Base-by-base conservation (phyloP, 2,113 vertebrate genomes). In the Sardina pilchardus region DNA sequence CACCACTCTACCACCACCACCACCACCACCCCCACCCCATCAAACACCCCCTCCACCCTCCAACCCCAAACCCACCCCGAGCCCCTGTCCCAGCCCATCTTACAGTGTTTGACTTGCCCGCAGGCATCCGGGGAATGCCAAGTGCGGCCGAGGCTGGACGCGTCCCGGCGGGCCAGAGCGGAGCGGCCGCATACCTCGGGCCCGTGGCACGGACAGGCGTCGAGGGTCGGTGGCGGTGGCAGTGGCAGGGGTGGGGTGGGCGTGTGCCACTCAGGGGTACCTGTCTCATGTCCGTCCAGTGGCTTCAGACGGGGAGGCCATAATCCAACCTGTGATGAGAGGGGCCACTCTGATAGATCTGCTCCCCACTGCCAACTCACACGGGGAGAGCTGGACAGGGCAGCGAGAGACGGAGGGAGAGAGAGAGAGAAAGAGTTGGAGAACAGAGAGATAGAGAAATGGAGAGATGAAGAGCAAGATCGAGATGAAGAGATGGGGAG, bases 321-420 rank as follows among this genome's bases (percentile, higher is more conserved):
- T 94, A 94, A 95, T 95, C 94, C 93, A 92, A 81, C 85, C 89
- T 86, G 91, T 86, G 94, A 94, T 94, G 94, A 95, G 91, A 92
- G 86, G 92, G 82, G 85, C 90, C 83, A 88, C 26, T 88, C 89
- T 92, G 93, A 94, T 89, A 89, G 88, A 89, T 87, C 84, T 87
- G 85, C 88, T 87, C 71, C 75, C 85, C 78, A 78, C 88, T 91
- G 91, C 93, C 94, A 93, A 93, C 87, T 83, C 86, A 89, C 84
- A 63, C 39, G 48, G 48, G 48, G 48, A 82, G 83, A 82, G 63
- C 21, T 63, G 5, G 14, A 80, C 82, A 82, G 80, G 81, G 53
- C 59, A 48, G 50, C 81, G 86, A 84, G 87, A 91, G 85, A 90
- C 4, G n/a, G 9, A 1, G 24, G 59, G n/a, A n/a, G 24, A 9